Conservation (phyloP, 2,113 vertebrate species). For the Gavialis gangeticus region DNA sequence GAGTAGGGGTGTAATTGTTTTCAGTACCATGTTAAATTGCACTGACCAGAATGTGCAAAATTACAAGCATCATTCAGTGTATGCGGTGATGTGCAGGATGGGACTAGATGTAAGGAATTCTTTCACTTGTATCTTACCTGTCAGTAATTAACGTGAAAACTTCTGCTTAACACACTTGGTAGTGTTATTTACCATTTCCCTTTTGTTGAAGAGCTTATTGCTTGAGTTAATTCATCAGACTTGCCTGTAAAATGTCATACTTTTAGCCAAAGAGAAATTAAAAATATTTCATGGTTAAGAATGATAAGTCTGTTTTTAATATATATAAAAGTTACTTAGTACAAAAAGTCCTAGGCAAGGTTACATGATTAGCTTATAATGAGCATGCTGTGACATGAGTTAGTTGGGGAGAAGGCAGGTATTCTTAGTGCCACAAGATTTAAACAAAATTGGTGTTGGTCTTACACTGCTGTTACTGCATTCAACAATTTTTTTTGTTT, state of each 20-base stretch:
- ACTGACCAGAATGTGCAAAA: neutral
- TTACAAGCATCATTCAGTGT: neutral
- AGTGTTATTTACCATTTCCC: neutral
- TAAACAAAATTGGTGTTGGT: neutral
- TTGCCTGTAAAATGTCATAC: neutral
- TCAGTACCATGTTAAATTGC: neutral
- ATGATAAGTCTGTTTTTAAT: neutral
- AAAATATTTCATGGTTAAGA: neutral
- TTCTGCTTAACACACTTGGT: neutral
- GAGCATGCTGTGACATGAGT: neutral
- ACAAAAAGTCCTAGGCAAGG: neutral
- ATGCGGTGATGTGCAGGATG: neutral
- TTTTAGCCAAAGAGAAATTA: conserved; percentile 3
- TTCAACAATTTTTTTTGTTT: neutral
- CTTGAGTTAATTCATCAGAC: conserved; percentile 3
- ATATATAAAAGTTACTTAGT: neutral
- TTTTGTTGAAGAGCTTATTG: neutral
- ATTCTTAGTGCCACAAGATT: neutral
- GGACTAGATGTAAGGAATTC: neutral
- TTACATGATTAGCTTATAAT: neutral
- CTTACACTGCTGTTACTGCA: neutral
- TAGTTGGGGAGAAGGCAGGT: too few species aligned
- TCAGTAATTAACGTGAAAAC: neutral
- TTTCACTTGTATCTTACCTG: neutral
- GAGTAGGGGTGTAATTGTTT: neutral